Evolutionary conservation across 2,113 vertebrate species (phyloP).

Genomic region (Eolophus roseicapilla): DNA sequence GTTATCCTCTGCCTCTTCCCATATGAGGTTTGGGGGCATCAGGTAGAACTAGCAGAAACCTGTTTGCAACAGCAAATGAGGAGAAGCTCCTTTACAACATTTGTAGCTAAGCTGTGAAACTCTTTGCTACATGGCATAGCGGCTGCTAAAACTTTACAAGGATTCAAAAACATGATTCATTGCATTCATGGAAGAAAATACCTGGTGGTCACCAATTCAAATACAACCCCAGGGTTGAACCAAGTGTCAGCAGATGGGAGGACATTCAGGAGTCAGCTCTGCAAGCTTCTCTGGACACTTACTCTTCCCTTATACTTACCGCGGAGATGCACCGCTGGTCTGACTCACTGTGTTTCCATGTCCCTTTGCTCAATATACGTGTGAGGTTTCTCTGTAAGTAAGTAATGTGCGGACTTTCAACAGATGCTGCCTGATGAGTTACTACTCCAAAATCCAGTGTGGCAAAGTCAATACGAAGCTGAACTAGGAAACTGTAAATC

Average conservation of each 20-base stretch:
- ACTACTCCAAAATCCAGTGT: neutral
- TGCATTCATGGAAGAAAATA: neutral
- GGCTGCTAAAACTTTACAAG: neutral
- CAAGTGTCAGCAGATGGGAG: neutral
- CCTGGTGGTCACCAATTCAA: neutral
- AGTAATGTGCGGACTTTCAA: neutral
- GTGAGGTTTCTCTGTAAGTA: neutral
- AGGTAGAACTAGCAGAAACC: neutral
- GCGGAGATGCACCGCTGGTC: neutral
- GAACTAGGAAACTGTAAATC: neutral
- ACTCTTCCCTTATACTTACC: neutral
- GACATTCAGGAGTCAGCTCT: neutral
- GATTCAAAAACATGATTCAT: neutral
- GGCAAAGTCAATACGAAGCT: neutral
- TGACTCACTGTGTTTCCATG: neutral
- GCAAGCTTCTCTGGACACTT: neutral
- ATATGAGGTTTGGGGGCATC: neutral
- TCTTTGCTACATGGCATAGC: neutral
- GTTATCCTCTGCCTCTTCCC: neutral
- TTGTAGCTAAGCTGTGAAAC: neutral
- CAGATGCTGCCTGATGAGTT: neutral
- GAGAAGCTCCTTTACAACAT: neutral
- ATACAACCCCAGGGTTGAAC: neutral
- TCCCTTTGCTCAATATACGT: neutral
- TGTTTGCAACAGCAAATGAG: neutral